Percentiles rank a stretch among this genome's conserved stretches.
Evolutionary conservation across 2,888 invertebrate genomes (phyloP).

Genomic region (Muschampia plurimacula): DNA sequence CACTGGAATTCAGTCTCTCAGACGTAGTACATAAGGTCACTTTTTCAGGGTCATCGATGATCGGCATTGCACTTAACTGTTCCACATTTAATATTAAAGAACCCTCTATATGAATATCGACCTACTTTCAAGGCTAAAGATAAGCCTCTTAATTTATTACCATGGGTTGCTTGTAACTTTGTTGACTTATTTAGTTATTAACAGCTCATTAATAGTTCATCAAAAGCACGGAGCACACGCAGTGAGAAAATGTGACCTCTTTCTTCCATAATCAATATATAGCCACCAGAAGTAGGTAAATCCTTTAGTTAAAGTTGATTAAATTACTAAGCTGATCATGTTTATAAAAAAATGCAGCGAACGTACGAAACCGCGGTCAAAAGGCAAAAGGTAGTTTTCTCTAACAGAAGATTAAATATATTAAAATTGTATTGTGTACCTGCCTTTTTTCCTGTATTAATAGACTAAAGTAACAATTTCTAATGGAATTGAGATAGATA

Average conservation of each 20-base stretch:
- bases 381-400: too few species aligned
- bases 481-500: slow-evolving; percentile 11
- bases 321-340: too few species aligned
- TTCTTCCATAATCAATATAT: too few species aligned
- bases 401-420: too few species aligned
- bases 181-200: background rate
- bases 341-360: too few species aligned
- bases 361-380: too few species aligned
- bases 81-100: slow-evolving; percentile 60
- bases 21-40: slow-evolving; percentile 52
- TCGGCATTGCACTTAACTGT: slow-evolving; percentile 52
- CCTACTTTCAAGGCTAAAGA: slow-evolving; percentile 60
- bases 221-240: too few species aligned
- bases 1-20: slow-evolving; percentile 52
- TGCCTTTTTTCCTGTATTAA: background rate
- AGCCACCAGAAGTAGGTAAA: too few species aligned
- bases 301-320: too few species aligned
- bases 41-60: slow-evolving; percentile 46
- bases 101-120: slow-evolving; percentile 56
- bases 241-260: too few species aligned
- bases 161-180: background rate
- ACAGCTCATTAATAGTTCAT: background rate
- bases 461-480: background rate
- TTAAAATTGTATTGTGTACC: background rate
- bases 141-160: slow-evolving; percentile 18